Evolutionary conservation across 2,888 invertebrate species (phyloP).

Genomic region (Coelogynopora nodosa): DNA sequence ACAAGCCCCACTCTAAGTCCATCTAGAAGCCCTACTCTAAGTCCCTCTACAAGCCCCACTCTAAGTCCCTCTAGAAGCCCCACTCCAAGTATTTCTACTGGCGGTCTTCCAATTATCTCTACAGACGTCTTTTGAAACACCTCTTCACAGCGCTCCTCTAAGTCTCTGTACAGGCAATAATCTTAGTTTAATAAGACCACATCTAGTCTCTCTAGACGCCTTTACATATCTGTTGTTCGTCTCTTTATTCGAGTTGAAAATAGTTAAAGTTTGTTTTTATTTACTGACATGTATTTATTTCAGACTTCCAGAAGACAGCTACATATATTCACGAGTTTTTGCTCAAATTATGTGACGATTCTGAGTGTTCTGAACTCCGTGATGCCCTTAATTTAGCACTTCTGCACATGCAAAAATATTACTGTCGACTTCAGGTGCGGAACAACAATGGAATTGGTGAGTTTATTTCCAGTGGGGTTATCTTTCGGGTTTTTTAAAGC

Average conservation of each 20-base stretch:
- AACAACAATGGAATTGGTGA: background rate
- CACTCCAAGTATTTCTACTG: too few relatives aligned
- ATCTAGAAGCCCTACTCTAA: too few relatives aligned
- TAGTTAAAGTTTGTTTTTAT: too few relatives aligned
- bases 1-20: too few relatives aligned
- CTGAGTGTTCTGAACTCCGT: slow-evolving; percentile 59
- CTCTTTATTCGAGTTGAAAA: too few relatives aligned
- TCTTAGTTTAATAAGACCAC: background rate
- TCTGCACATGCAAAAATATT: slow-evolving; percentile 61
- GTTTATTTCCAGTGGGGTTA: background rate
- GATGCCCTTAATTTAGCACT: slow-evolving; percentile 59
- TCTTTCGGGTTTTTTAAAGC: background rate
- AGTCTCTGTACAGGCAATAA: background rate
- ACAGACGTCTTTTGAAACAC: too few relatives aligned
- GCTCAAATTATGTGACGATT: slow-evolving; percentile 58
- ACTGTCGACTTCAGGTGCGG: slow-evolving; percentile 51
- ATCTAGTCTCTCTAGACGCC: background rate
- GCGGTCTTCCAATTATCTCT: too few relatives aligned
- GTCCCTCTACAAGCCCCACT: too few relatives aligned
- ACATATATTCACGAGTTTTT: slow-evolving; percentile 60
- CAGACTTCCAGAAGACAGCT: slow-evolving; percentile 61
- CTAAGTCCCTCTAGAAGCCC: too few relatives aligned
- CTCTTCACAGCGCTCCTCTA: too few relatives aligned
- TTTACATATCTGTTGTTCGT: background rate
- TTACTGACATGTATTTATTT: too few relatives aligned